Evolutionary conservation across 2,888 invertebrate species (phyloP).

Genomic region (Napeogenes sylphis): DNA sequence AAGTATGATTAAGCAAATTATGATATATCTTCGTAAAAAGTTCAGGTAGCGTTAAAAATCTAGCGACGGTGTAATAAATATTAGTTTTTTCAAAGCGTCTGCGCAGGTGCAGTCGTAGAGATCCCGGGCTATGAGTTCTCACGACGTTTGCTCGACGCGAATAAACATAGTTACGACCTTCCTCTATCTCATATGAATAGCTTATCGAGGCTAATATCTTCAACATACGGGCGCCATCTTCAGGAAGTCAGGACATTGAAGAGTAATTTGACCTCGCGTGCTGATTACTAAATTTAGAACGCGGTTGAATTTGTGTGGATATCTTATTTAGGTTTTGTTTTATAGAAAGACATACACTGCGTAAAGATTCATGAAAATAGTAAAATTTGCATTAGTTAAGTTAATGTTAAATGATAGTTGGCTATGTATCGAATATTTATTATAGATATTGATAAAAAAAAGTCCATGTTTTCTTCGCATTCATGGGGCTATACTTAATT

Average conservation of each 20-base stretch:
- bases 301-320: conserved; percentile 35
- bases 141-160: conserved; percentile 36
- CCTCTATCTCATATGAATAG: conserved; percentile 39
- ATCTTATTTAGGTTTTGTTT: background rate
- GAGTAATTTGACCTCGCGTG: conserved; percentile 50
- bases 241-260: conserved; percentile 51
- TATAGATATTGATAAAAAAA: no score
- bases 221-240: conserved; percentile 57
- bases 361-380: no score
- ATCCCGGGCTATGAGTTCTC: conserved; percentile 45
- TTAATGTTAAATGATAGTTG: no score
- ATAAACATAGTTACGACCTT: conserved; percentile 29
- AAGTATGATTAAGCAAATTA: background rate
- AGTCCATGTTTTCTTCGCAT: no score
- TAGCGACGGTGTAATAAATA: conserved; percentile 24
- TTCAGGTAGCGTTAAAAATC: conserved; percentile 23
- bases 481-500: no score
- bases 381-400: no score
- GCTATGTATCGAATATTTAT: no score
- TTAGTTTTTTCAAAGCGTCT: conserved; percentile 25
- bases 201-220: conserved; percentile 54
- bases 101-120: conserved; percentile 39
- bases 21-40: conserved; percentile 13
- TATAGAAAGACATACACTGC: background rate
- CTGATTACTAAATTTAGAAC: conserved; percentile 63